Conservation (phyloP, 37 sponge, comb jelly and placozoan genomes). For the Chondrilla cf. caribensis region DNA sequence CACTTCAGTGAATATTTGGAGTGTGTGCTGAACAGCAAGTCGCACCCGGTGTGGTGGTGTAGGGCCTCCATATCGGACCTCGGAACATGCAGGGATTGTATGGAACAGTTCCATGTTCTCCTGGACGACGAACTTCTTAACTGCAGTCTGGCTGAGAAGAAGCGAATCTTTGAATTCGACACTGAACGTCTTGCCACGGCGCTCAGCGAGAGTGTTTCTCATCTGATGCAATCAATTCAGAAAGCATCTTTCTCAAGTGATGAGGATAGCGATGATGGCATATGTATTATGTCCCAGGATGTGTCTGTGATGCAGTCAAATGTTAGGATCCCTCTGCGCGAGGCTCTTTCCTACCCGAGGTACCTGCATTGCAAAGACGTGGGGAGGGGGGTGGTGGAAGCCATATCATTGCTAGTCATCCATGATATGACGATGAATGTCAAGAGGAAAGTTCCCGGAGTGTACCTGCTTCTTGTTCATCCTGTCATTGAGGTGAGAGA, state of each 20-base stretch:
- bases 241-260: not conserved
- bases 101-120: not conserved
- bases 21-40: not conserved
- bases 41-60: not conserved
- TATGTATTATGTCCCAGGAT: not conserved
- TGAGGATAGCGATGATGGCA: not conserved
- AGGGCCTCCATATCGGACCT: not conserved
- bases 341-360: slow-evolving; percentile 33
- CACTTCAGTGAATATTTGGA: slow-evolving; percentile 5
- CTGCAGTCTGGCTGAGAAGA: not conserved
- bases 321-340: slow-evolving; percentile 14
- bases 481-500: slow-evolving; percentile 29
- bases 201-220: not conserved
- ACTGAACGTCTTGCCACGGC: not conserved
- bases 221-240: no score
- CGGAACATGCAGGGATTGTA: not conserved
- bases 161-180: not conserved
- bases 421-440: not conserved
- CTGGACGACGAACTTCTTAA: not conserved
- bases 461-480: slow-evolving; percentile 43
- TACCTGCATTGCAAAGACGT: not conserved
- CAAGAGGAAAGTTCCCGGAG: slow-evolving; percentile 35
- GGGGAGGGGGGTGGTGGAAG: not conserved
- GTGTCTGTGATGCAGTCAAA: not conserved
- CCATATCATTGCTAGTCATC: not conserved